Evolutionary conservation across 2,888 invertebrate genomes (phyloP).

Genomic region (Diadegma fenestrale): DNA sequence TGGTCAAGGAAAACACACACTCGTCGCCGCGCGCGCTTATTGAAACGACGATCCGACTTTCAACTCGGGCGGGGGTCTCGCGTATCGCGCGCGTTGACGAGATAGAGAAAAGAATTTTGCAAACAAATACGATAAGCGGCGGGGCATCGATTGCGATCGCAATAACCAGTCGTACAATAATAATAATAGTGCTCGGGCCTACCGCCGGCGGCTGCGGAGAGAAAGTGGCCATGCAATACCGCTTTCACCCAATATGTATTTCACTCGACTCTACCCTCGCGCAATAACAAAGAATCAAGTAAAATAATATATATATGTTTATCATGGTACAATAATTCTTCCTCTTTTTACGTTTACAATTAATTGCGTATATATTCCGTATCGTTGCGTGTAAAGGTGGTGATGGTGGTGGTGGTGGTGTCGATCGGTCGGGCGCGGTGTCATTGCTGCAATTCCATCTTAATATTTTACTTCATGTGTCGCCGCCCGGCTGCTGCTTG

Average conservation of each 20-base stretch:
- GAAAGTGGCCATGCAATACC: not conserved
- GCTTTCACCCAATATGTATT: not conserved
- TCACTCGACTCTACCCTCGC: not conserved
- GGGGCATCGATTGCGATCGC: not conserved
- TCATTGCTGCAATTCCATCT: conserved; percentile 22
- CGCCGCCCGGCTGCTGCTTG: not conserved
- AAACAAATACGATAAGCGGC: not conserved
- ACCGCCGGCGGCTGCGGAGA: not conserved
- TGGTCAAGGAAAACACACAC: not conserved
- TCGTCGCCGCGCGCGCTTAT: no score
- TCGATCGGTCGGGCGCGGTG: not conserved
- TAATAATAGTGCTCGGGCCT: no score
- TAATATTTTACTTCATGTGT: not conserved
- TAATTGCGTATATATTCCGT: conserved; percentile 52
- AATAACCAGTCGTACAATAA: no score
- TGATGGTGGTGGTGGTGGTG: no score
- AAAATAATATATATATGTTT: conserved; percentile 72
- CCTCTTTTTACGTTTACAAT: conserved; percentile 74
- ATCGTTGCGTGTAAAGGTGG: not conserved
- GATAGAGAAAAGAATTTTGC: not conserved
- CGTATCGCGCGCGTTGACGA: not conserved
- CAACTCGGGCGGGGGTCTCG: no score
- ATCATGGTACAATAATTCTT: conserved; percentile 77
- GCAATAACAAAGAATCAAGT: conserved; percentile 74
- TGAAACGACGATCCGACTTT: no score